A percentile compares a stretch with the other conserved stretches of the same genome.
phyloP scores from a whole-genome alignment of 2,888 invertebrate species.

The Athalia circularis region DNA sequence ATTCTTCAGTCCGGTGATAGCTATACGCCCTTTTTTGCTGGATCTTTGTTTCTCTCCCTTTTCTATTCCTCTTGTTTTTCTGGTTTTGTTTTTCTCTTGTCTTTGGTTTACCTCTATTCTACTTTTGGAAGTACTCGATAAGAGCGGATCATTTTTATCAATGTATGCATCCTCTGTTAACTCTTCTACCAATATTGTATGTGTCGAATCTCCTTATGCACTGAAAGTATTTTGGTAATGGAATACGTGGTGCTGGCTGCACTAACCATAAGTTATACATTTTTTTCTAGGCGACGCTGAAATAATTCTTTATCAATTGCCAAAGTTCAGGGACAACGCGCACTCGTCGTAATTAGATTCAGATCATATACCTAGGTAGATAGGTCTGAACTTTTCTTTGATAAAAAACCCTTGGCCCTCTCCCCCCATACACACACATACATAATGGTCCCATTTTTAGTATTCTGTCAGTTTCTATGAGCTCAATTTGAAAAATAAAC shows the following conservation, averaged over 20 bases:
- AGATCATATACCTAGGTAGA: not conserved
- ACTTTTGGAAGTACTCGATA: conserved; percentile 3
- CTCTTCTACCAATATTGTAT: conserved; percentile 23
- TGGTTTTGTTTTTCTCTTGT: not conserved
- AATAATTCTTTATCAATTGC: not conserved
- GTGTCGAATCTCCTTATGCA: conserved; percentile 23
- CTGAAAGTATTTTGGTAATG: conserved; percentile 28
- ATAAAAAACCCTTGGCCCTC: not conserved
- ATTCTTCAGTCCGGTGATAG: conserved; percentile 1
- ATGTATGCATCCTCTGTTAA: conserved; percentile 39
- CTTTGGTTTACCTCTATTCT: conserved; percentile 1
- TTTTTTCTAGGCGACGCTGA: not conserved
- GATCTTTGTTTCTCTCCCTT: not conserved
- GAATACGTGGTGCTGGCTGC: conserved; percentile 38
- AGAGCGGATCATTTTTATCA: not conserved
- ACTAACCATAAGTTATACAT: conserved; percentile 39
- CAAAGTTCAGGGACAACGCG: conserved; percentile 33
- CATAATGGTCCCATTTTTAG: not conserved
- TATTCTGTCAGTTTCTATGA: not conserved
- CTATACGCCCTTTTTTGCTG: not conserved
- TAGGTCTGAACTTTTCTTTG: not conserved
- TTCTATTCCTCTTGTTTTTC: not conserved
- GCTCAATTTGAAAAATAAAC: not conserved
- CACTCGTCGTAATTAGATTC: not conserved
- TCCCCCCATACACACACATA: too few relatives aligned